A percentile compares a stretch with the other conserved stretches of the same genome.
These are phyloP conservation scores for Distichodus sexfasciatus DNA, from an alignment of 2,797 vertebrate genomes.

Conservation along the genomic window DNA sequence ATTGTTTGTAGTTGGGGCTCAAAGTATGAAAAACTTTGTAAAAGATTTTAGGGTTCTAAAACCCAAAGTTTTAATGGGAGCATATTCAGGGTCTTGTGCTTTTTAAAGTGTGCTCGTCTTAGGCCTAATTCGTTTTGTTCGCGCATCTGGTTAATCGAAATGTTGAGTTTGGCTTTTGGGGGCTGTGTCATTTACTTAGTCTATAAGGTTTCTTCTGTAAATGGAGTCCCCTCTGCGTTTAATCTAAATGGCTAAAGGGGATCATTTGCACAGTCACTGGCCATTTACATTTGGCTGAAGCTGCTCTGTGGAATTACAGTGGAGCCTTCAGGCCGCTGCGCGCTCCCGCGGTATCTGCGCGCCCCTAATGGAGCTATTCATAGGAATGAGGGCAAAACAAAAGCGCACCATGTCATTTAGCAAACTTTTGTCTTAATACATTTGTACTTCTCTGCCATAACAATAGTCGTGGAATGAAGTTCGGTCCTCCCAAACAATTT, in stretches of 20 bases:
- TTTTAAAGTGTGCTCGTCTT: too few relatives aligned
- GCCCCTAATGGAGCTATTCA: conserved; percentile 53
- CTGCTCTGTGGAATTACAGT: conserved; percentile 61
- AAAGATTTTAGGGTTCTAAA: too few relatives aligned
- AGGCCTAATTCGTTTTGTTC: too few relatives aligned
- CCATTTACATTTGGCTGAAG: conserved; percentile 66
- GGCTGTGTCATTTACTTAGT: conserved; percentile 53
- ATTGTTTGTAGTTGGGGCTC: too few relatives aligned
- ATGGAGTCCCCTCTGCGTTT: conserved; percentile 67
- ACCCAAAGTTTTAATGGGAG: too few relatives aligned
- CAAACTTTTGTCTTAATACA: conserved; percentile 52
- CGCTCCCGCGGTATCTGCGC: too few relatives aligned
- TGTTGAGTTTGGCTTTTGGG: conserved; percentile 48
- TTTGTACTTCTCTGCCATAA: conserved; percentile 33
- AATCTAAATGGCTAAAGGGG: conserved; percentile 72
- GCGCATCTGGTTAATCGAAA: too few relatives aligned
- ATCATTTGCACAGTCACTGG: conserved; percentile 69
- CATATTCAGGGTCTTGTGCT: too few relatives aligned
- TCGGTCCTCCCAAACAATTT: conserved; percentile 35
- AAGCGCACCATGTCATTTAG: conserved; percentile 45
- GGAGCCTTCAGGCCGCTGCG: conserved; percentile 48
- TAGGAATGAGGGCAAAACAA: conserved; percentile 32
- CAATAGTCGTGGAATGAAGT: conserved; percentile 27
- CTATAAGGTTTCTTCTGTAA: conserved; percentile 65
- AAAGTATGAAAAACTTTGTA: too few relatives aligned